Conservation (phyloP, 2,888 invertebrate species). For the Chirona hameri region DNA sequence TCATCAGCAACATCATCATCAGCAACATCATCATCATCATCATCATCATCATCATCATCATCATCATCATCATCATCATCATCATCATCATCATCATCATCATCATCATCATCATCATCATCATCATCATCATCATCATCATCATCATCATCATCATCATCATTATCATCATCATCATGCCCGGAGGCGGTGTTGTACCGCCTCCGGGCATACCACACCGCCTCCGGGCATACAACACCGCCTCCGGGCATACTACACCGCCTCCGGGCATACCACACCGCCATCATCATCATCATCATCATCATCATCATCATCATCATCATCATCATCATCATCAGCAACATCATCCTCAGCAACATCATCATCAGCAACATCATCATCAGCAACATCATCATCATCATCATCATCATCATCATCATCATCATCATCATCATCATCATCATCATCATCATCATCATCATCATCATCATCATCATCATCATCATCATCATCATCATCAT, state of each 20-base stretch:
- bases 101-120: conserved; percentile 22
- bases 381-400: conserved; percentile 9
- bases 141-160: conserved; percentile 22
- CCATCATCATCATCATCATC: neutral
- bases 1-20: too few species aligned
- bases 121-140: conserved; percentile 22
- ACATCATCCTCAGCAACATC: too few species aligned
- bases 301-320: neutral
- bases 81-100: conserved; percentile 22
- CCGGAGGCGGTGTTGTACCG: too few species aligned
- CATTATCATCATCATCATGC: conserved; percentile 22
- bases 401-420: conserved; percentile 22
- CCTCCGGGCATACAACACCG: too few species aligned
- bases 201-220: too few species aligned
- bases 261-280: too few species aligned
- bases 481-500: conserved; percentile 22
- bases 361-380: too few species aligned
- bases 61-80: conserved; percentile 22
- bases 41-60: neutral
- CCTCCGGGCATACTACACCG: too few species aligned
- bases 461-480: conserved; percentile 22
- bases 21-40: too few species aligned
- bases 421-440: conserved; percentile 22
- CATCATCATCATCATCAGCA: conserved; percentile 12
- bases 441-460: conserved; percentile 22